These are phyloP conservation scores for Cydia pomonella DNA, from an alignment of 1,140 invertebrate genomes.

Conservation along the genomic window DNA sequence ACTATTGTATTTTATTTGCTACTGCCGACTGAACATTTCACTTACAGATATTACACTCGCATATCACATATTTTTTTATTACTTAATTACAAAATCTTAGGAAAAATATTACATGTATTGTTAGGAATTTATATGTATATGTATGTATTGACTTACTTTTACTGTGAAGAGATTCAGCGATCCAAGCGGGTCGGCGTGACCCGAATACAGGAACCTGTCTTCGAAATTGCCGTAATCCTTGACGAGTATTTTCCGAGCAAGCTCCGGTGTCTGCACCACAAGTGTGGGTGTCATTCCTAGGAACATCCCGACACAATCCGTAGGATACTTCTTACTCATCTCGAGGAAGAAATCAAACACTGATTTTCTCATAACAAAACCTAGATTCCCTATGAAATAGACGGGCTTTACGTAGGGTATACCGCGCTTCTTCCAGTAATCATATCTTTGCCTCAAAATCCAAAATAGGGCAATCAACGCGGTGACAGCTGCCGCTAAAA, in stretches of 20 bases:
- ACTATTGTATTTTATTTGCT: too few species aligned
- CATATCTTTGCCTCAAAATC: slow-evolving; percentile 37
- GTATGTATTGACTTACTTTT: slow-evolving; percentile 55
- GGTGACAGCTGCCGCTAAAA: slow-evolving; percentile 23
- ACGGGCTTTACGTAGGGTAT: slow-evolving; percentile 54
- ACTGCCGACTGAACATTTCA: too few species aligned
- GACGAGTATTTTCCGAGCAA: slow-evolving; percentile 53
- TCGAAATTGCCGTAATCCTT: slow-evolving; percentile 60
- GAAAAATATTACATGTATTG: too few species aligned
- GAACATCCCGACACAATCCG: slow-evolving; percentile 58
- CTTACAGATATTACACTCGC: too few species aligned
- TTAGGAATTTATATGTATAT: too few species aligned
- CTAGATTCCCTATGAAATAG: slow-evolving; percentile 52
- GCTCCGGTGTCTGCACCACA: slow-evolving; percentile 57
- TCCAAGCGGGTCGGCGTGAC: slow-evolving; percentile 56
- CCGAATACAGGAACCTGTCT: slow-evolving; percentile 55
- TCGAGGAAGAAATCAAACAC: slow-evolving; percentile 54
- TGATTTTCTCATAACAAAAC: slow-evolving; percentile 58
- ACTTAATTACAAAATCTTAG: too few species aligned
- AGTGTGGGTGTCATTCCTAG: slow-evolving; percentile 55
- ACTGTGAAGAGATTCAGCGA: slow-evolving; percentile 64
- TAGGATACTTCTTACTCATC: slow-evolving; percentile 48
- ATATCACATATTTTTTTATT: too few species aligned
- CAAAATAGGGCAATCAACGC: neutral
- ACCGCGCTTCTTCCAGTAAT: slow-evolving; percentile 56